Evolutionary conservation across 2,888 invertebrate species (phyloP).

Genomic region (Patella depressa): DNA sequence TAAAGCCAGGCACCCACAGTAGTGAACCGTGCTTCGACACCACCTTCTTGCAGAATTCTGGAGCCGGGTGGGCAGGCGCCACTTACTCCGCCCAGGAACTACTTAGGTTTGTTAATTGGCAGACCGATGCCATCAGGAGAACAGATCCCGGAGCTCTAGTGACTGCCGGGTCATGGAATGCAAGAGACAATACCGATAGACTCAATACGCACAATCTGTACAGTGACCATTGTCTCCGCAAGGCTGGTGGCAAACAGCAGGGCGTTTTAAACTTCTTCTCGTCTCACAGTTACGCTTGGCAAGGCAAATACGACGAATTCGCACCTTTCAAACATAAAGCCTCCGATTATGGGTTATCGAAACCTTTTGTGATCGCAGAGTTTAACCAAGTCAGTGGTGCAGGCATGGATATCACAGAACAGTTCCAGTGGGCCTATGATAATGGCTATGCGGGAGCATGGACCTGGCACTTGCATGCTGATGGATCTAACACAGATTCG

Average conservation of each 20-base stretch:
- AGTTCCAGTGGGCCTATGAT: constrained; percentile 30
- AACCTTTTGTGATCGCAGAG: constrained; percentile 36
- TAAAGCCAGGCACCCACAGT: constrained; percentile 40
- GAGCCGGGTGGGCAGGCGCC: constrained; percentile 58
- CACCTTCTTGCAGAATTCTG: constrained; percentile 42
- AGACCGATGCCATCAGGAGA: constrained; percentile 44
- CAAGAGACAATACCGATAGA: constrained; percentile 39
- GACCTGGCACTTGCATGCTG: constrained; percentile 36
- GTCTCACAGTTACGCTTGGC: constrained; percentile 46
- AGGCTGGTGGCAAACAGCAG: constrained; percentile 42
- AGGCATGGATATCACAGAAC: constrained; percentile 27
- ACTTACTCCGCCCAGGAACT: constrained; percentile 47
- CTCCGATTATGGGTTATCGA: constrained; percentile 27
- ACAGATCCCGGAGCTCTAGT: constrained; percentile 44
- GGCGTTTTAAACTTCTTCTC: constrained; percentile 48
- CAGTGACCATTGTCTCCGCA: constrained; percentile 44
- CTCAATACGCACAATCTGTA: constrained; percentile 44
- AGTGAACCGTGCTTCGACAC: constrained; percentile 55
- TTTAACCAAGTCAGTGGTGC: constrained; percentile 31
- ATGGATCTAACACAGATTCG: constrained; percentile 33
- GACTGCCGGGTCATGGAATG: constrained; percentile 48
- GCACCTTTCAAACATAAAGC: constrained; percentile 38
- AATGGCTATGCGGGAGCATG: constrained; percentile 36
- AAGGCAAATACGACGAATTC: constrained; percentile 32
- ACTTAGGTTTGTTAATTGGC: constrained; percentile 55